Conservation (phyloP, 2,113 vertebrate genomes). For the Cololabis saira region DNA sequence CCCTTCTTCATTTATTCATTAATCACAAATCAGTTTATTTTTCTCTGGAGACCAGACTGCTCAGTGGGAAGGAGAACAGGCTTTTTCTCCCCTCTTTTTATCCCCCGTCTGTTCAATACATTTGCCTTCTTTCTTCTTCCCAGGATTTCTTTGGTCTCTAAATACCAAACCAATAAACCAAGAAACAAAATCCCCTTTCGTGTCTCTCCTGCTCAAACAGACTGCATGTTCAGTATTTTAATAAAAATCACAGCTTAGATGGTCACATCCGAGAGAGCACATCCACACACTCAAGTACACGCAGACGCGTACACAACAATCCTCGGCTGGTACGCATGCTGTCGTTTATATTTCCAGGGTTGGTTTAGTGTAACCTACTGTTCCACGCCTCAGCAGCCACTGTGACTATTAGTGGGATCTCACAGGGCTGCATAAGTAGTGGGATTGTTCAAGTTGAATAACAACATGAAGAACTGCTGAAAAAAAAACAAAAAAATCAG, state of each 20-base stretch:
- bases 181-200: slow-evolving; percentile 64
- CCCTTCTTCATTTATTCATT: slow-evolving; percentile 73
- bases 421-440: slow-evolving; percentile 64
- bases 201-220: slow-evolving; percentile 56
- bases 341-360: slow-evolving; percentile 60
- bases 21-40: slow-evolving; percentile 78
- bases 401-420: slow-evolving; percentile 73
- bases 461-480: slow-evolving; percentile 52
- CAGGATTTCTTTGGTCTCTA: slow-evolving; percentile 68
- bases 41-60: slow-evolving; percentile 58
- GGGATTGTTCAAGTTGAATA: slow-evolving; percentile 71
- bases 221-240: slow-evolving; percentile 70
- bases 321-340: background rate
- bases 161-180: slow-evolving; percentile 79
- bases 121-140: slow-evolving; percentile 51
- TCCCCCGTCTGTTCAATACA: slow-evolving; percentile 71
- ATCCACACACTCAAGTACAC: slow-evolving; percentile 11
- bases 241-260: slow-evolving; percentile 73
- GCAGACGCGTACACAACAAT: slow-evolving; percentile 30
- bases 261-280: slow-evolving; percentile 54
- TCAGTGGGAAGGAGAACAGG: slow-evolving; percentile 54
- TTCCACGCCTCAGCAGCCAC: slow-evolving; percentile 58
- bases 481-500: slow-evolving; percentile 27
- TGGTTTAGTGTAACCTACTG: slow-evolving; percentile 59
- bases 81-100: slow-evolving; percentile 51